Base-by-base conservation (phyloP, 2,888 invertebrate species). In the Luffia ferchaultella region DNA sequence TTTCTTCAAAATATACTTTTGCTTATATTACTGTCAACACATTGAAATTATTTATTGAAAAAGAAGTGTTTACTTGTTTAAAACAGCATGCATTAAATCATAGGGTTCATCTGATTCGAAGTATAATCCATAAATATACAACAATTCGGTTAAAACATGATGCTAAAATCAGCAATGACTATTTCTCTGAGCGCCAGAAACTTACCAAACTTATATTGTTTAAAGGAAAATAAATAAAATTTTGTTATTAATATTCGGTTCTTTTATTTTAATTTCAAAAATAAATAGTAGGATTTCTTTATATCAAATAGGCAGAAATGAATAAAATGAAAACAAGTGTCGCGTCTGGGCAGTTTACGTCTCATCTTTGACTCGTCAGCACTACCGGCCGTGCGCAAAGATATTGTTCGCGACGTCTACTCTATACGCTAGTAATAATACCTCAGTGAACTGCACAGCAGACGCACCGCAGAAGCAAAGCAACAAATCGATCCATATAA, bases 51-150 rank as follows among this genome's bases (percentile, higher is more conserved):
- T 42, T 42, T 42, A 42, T 3, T 7, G 16, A 42, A n/a, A 42
- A 42, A 42, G 43, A 44, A 40, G 20, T 46, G n/a, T 48, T 48
- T 12, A 12, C 15, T 18, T 45, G 46, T n/a, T 20, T 46, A 12
- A 15, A 49, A 18, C 48, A 52, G 19, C 49, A 49, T 16, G 30
- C 18, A 15, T 48, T 52, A 42, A 46, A 19, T 54, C 56, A 54
- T 43, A 41, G 53, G 42, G 41, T 49, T 16, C 53, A 54, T 49
- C 49, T 55, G 30, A 53, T 55, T 18, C 43, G 52, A 42, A 54
- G 54, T 12, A 52, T 55, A 7, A 54, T 57, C 41, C 48, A 57
- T 42, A 53, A 55, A 50, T 57, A 57, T 40, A 46, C 47, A 16
- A n/a, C n/a, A n/a, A n/a, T n/a, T 44, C 49, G 56, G 18, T 50